Percentiles rank a stretch among this genome's conserved stretches.
Evolutionary conservation across 1,140 invertebrate genomes (phyloP).

Genomic region (Cotesia glomerata): DNA sequence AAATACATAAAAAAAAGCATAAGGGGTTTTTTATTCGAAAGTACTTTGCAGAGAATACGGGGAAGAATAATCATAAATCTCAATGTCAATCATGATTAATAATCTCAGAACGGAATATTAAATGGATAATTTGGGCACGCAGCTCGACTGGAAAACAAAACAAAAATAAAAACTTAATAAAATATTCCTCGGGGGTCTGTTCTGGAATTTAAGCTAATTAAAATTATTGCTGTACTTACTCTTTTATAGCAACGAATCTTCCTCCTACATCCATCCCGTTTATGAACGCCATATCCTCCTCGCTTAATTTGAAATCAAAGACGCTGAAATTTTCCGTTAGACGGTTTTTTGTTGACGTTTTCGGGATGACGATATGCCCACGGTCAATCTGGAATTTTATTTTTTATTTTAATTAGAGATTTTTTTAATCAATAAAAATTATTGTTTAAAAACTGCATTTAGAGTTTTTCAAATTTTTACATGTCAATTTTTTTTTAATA

Average conservation of each 20-base stretch:
- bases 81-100: neutral
- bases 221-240: slow-evolving; percentile 38
- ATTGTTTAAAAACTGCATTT: no score
- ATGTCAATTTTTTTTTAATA: no score
- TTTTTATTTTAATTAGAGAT: slow-evolving; percentile 6
- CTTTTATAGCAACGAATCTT: slow-evolving; percentile 39
- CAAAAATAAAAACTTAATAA: neutral
- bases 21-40: neutral
- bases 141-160: slow-evolving; percentile 9
- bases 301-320: slow-evolving; percentile 66
- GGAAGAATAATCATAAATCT: neutral
- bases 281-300: slow-evolving; percentile 52
- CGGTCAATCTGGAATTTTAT: slow-evolving; percentile 69
- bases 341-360: slow-evolving; percentile 66
- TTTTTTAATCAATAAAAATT: no score
- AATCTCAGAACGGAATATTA: slow-evolving; percentile 12
- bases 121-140: slow-evolving; percentile 8
- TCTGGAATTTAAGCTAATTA: neutral
- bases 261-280: slow-evolving; percentile 51
- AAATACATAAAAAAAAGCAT: no score
- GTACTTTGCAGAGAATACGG: neutral
- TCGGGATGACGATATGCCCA: slow-evolving; percentile 81
- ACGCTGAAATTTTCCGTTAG: slow-evolving; percentile 66
- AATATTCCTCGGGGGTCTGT: neutral
- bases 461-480: no score